Evolutionary conservation across 2,113 vertebrate genomes (phyloP).

Genomic region (Phaethornis superciliosus): DNA sequence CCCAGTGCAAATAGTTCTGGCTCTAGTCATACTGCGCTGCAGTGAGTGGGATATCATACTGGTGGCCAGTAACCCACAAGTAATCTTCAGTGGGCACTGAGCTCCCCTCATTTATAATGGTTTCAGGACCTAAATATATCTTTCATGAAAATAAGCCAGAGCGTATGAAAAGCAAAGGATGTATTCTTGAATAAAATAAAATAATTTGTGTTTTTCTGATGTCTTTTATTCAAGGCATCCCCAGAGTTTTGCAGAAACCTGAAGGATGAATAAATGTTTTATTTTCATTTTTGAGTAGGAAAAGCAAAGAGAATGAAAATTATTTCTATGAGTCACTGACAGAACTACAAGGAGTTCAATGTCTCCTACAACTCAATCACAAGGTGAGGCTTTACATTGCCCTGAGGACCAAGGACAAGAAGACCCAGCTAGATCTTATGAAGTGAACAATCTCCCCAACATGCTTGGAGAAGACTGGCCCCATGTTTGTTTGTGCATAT

Average conservation of each 20-base stretch:
- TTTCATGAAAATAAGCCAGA: neutral
- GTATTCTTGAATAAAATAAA: neutral
- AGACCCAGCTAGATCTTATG: neutral
- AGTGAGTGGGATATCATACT: neutral
- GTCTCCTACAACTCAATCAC: neutral
- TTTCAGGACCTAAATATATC: neutral
- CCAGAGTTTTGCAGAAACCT: constrained; percentile 20
- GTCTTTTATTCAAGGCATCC: constrained; percentile 7
- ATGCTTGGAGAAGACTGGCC: neutral
- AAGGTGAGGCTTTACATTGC: constrained; percentile 1
- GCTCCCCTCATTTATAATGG: neutral
- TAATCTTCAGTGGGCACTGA: neutral
- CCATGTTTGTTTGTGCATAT: neutral
- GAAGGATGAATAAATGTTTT: constrained; percentile 43
- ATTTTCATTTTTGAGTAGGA: constrained; percentile 36
- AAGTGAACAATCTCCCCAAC: neutral
- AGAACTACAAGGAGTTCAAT: neutral
- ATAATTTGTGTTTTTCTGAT: constrained; percentile 3
- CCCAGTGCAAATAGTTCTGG: neutral
- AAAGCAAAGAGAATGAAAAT: constrained; percentile 31
- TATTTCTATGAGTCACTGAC: neutral
- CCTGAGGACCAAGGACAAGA: neutral
- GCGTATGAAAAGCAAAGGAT: neutral
- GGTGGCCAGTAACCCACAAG: neutral
- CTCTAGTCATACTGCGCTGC: neutral